Evolutionary conservation across 2,797 vertebrate genomes (phyloP).

Genomic region (Percopsis omiscomaycus): DNA sequence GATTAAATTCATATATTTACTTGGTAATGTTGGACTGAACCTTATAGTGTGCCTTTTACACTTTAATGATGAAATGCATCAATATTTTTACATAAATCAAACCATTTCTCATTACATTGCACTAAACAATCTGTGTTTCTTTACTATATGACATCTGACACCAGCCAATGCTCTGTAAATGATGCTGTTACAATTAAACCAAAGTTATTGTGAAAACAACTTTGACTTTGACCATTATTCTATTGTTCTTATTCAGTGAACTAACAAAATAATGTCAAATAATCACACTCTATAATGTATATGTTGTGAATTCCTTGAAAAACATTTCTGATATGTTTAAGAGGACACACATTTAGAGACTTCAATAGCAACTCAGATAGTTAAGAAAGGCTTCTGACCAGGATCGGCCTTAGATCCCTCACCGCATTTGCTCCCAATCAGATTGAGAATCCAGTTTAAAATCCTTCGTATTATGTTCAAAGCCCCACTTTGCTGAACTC

Average conservation of each 20-base stretch:
- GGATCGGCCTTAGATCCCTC: no score
- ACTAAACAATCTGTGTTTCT: constrained; percentile 12
- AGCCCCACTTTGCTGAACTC: no score
- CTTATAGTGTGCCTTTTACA: not conserved
- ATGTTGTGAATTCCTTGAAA: no score
- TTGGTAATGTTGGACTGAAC: not conserved
- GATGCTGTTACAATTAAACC: constrained; percentile 66
- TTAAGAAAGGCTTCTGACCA: no score
- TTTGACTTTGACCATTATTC: constrained; percentile 9
- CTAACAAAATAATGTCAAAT: not conserved
- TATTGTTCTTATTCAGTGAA: constrained; percentile 16
- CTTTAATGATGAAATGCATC: constrained; percentile 14
- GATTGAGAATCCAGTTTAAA: no score
- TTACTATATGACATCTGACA: constrained; percentile 31
- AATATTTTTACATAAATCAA: constrained; percentile 6
- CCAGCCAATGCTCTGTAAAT: constrained; percentile 53
- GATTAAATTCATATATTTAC: constrained; percentile 6
- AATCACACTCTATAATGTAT: no score
- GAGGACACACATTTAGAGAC: no score
- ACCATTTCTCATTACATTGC: constrained; percentile 11
- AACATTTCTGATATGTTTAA: no score
- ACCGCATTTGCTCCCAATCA: no score
- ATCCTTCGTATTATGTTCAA: no score
- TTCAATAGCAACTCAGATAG: no score
- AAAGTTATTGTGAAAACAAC: constrained; percentile 45